Evolutionary conservation across 2,888 invertebrate genomes (phyloP).

Genomic region (Ophion ellenae): DNA sequence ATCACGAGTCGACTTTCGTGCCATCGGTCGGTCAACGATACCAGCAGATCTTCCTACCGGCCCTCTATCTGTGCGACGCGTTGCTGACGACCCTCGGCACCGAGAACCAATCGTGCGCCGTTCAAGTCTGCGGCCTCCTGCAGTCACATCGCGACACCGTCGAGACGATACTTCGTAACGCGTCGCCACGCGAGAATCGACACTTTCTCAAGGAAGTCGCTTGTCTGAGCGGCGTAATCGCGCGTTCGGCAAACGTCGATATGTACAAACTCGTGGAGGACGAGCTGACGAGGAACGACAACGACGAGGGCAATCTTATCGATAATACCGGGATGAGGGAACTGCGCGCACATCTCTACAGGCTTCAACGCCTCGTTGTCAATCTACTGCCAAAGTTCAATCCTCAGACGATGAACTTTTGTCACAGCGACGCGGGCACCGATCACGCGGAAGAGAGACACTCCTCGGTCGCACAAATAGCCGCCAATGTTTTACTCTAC

Average conservation of each 20-base stretch:
- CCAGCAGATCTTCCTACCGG: constrained; percentile 93
- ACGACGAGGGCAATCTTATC: constrained; percentile 71
- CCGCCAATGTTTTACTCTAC: constrained; percentile 89
- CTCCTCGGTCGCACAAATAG: constrained; percentile 85
- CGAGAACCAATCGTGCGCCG: constrained; percentile 92
- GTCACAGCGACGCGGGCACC: constrained; percentile 66
- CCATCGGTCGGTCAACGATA: constrained; percentile 89
- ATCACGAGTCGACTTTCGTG: constrained; percentile 84
- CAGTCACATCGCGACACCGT: constrained; percentile 93
- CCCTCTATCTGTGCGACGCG: constrained; percentile 92
- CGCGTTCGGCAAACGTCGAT: constrained; percentile 87
- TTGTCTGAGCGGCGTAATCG: constrained; percentile 90
- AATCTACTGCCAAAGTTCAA: constrained; percentile 90
- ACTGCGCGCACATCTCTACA: constrained; percentile 86
- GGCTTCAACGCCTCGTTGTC: constrained; percentile 91
- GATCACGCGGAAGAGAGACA: constrained; percentile 74
- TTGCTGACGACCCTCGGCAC: constrained; percentile 92
- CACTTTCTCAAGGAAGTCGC: constrained; percentile 91
- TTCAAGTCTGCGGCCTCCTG: constrained; percentile 92
- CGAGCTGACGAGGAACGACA: constrained; percentile 73
- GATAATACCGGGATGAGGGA: constrained; percentile 80
- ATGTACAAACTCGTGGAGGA: constrained; percentile 82
- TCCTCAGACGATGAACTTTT: constrained; percentile 74
- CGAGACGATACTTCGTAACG: constrained; percentile 90
- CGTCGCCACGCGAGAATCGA: constrained; percentile 87